Evolutionary conservation across 2,113 vertebrate species (phyloP).

Genomic region (Bettongia penicillata): DNA sequence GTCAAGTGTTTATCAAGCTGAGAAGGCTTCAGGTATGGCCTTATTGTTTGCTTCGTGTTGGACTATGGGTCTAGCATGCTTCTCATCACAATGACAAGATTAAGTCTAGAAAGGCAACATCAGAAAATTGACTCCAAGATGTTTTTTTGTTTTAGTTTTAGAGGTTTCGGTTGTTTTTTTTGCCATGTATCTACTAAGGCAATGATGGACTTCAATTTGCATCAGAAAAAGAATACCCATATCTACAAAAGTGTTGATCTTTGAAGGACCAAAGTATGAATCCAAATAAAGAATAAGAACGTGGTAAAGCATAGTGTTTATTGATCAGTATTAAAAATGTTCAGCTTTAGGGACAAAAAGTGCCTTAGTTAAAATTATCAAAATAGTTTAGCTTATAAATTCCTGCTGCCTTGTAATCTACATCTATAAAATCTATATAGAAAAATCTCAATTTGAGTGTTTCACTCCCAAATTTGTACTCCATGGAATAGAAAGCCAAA

Average conservation of each 20-base stretch:
- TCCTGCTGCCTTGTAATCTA: background rate
- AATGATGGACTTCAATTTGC: background rate
- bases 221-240: background rate
- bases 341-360: background rate
- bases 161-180: background rate
- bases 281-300: background rate
- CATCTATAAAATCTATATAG: background rate
- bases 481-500: background rate
- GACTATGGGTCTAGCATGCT: background rate
- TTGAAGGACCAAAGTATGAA: background rate
- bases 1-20: background rate
- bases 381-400: background rate
- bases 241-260: background rate
- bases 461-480: background rate
- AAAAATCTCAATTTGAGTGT: background rate
- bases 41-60: background rate
- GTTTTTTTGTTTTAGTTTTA: background rate
- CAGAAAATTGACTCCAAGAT: background rate
- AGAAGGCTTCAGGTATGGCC: background rate
- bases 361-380: background rate
- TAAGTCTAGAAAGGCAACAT: background rate
- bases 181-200: background rate
- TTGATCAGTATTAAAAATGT: background rate
- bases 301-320: background rate
- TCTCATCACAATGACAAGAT: background rate